Base-by-base conservation (phyloP, 2,888 invertebrate species). In the Carterocephalus palaemon region DNA sequence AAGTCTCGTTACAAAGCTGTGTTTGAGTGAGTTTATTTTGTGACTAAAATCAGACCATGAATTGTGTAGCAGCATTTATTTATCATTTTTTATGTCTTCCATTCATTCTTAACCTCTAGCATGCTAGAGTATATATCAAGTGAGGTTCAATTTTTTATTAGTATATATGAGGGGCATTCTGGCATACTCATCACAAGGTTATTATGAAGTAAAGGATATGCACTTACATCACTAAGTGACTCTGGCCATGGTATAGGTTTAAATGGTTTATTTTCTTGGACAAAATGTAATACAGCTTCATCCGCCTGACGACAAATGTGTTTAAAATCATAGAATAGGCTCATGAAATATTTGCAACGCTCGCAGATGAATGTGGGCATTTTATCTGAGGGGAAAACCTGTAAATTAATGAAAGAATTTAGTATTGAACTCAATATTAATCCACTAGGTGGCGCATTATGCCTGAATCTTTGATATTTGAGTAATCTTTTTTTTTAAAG, bases 261-360 rank as follows among this genome's bases (percentile, higher is more conserved):
- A 10, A 91, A 81, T 57, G 90, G 69, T 13, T 85, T 80, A 13
- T 92, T 93, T 17, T 90, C 90, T 22, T 92, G 87, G 13, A 93
- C 83, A 67, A 87, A 93, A 47, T 92, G 89, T 47, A 93, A 87
- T 4, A 94, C 75, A 1, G 90, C 88, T 56, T 92, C 92, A 65
- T 94, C 93, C 0, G 92, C 91, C 62, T 90, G 90, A 53, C 92
- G 92, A 59, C 93, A 93, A 64, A 93, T 90, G 47, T 91, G 89
- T 65, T 94, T 94, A 60, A 92, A 94, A 41, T 90, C 90, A 75
- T 93, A 93, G 34, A 90, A 90, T 48, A 91, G 83, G 47, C 91
- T 90, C 64, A 93, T 90, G 54, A 92, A 90, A 60, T 89, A 81
- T 13, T 90, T 90, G 60, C 94, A 94, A 24, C 88, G 88, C 23